Evolutionary conservation across 2,888 invertebrate species (phyloP), one percentile per base, ranked within the genome.

Genomic region (Harpalus rubripes): DNA sequence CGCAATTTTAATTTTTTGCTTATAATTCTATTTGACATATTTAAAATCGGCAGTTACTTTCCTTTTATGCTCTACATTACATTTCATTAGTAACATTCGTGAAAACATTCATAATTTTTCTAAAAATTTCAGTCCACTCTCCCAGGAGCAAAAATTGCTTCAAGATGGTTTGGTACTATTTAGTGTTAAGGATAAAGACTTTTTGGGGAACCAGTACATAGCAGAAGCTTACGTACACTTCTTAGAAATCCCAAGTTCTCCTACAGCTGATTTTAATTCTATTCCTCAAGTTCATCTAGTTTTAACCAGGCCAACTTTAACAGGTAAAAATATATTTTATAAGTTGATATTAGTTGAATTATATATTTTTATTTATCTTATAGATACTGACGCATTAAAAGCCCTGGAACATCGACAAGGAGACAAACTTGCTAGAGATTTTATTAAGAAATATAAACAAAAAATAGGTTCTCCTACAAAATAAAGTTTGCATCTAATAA

Each of bases 131-230:
- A 96, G 96, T 88, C 92, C 93, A 72, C 91, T 98, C 59, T 94
- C 93, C 3, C 90, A 93, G n/a, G 96, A 96, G 83, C 97, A 97
- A 90, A 94, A 95, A 81, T 92, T 92, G 56, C 88, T 93, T 7
- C 89, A 94, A 56, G 94, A 96, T 87, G 97, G 95, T 0, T 91
- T 98, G 87, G 91, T 99, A 84, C 94, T 96, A 87, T 96, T 99
- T 89, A 96, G 97, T 87, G 94, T 99, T 12, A 99, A 99, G 92
- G 99, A 99, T 92, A 98, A 98, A 91, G 99, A 99, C 91, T 95
- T 98, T 91, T 94, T 98, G 91, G 96, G 97, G 81, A 98, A 98
- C 90, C 97, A 98, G 89, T 98, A 98, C 92, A 95, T 99, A 87
- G 98, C 98, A 7, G 99, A 99, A 92, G 97, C 97, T 59, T 98